Evolutionary conservation across 92 coral and sea anemone genomes (phyloP).

Genomic region (Paragorgia papillata): DNA sequence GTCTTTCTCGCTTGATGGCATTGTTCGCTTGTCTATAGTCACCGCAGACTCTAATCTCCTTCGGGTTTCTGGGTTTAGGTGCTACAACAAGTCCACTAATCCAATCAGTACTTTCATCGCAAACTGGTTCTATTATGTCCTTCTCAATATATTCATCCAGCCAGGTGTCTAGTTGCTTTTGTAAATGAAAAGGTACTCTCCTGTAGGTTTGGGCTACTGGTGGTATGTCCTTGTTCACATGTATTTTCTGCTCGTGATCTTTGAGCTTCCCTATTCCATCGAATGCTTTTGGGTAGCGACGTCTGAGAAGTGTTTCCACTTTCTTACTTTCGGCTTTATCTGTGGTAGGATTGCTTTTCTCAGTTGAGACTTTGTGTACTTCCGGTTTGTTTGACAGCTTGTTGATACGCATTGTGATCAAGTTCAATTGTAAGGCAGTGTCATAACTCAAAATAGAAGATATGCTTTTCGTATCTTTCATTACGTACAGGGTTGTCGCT

Average conservation of each 20-base stretch:
- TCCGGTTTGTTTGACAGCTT: slow-evolving; percentile 9
- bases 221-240: slow-evolving; percentile 38
- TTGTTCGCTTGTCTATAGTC: slow-evolving; percentile 50
- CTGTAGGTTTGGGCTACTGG: slow-evolving; percentile 47
- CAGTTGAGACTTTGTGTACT: not conserved
- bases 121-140: slow-evolving; percentile 49
- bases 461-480: slow-evolving; percentile 17
- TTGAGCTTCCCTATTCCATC: slow-evolving; percentile 43
- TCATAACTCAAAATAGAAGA: slow-evolving; percentile 45
- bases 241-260: slow-evolving; percentile 44
- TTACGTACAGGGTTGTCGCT: slow-evolving; percentile 47
- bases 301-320: not conserved
- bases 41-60: slow-evolving; percentile 50
- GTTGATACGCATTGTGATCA: slow-evolving; percentile 35
- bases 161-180: slow-evolving; percentile 51
- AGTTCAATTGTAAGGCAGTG: slow-evolving; percentile 23
- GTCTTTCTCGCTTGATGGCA: slow-evolving; percentile 31
- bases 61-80: slow-evolving; percentile 46
- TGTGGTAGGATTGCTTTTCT: not conserved
- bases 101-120: slow-evolving; percentile 52
- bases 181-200: slow-evolving; percentile 39
- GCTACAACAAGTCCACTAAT: slow-evolving; percentile 54
- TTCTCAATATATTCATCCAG: slow-evolving; percentile 48
- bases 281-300: slow-evolving; percentile 28
- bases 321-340: slow-evolving; percentile 20